phyloP scores from a whole-genome alignment of 2,113 vertebrate species.

The Planiliza haematocheilus region DNA sequence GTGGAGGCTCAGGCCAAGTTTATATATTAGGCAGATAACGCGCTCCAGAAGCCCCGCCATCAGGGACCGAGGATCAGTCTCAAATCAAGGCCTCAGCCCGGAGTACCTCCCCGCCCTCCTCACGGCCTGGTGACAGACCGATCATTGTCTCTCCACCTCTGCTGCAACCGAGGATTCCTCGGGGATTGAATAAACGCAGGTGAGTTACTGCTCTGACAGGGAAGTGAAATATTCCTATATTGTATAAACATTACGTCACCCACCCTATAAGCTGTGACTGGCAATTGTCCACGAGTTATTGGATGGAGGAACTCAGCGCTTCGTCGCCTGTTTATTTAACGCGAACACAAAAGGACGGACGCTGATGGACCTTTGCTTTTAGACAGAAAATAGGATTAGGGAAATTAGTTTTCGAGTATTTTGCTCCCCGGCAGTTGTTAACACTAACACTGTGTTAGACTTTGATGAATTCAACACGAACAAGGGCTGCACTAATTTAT shows the following conservation, averaged over 20 bases:
- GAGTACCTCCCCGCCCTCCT: background rate
- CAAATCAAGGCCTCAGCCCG: constrained; percentile 7
- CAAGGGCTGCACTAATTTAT: too few species aligned
- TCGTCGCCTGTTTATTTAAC: constrained; percentile 11
- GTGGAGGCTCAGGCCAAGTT: background rate
- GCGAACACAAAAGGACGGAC: too few species aligned
- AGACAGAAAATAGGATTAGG: too few species aligned
- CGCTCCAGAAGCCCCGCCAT: constrained; percentile 7
- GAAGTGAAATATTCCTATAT: constrained; percentile 81
- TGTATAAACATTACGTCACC: constrained; percentile 85
- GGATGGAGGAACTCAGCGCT: constrained; percentile 48
- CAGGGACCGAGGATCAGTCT: constrained; percentile 15
- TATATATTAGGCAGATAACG: constrained; percentile 6
- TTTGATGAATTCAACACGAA: too few species aligned
- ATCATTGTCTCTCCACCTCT: constrained; percentile 72
- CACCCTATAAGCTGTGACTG: constrained; percentile 74
- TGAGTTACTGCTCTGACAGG: constrained; percentile 81
- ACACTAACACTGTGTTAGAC: too few species aligned
- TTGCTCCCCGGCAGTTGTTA: too few species aligned
- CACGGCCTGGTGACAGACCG: constrained; percentile 65
- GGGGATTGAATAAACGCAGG: constrained; percentile 81
- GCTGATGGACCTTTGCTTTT: too few species aligned
- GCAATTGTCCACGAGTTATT: constrained; percentile 77
- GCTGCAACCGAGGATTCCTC: constrained; percentile 75
- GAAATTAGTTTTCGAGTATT: too few species aligned